Evolutionary conservation across 2,797 vertebrate species (phyloP), one percentile per base, ranked within the genome.

Genomic region (Urocyon cinereoargenteus): DNA sequence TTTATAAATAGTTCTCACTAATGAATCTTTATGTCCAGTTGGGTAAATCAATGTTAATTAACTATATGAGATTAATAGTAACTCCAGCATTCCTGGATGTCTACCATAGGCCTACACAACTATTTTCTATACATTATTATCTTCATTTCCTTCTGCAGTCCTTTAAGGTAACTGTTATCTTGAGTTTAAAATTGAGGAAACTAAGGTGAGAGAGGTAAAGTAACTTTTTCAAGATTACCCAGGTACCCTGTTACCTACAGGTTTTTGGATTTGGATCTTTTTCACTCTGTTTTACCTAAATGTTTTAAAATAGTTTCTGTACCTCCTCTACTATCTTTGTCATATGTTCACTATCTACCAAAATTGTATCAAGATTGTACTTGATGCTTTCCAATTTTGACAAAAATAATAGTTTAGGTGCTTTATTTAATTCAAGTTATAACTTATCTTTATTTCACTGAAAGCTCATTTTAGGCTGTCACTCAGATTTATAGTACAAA

Each of bases 391-490:
- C 26, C 11, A 92, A 26, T 14, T 72, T 36, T 22, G 26, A 78
- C 13, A 82, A 57, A 97, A 81, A 40, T n/a, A 21, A 51, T 40
- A 64, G 3, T 66, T 18, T 49, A 1, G 8, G 6, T 84, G 13
- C 3, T 68, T 1, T 57, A 12, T 19, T 62, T 40, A 61, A 45
- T n/a, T 82, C 12, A 57, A 81, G 6, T 57, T 86, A 28, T 86
- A 75, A 78, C 31, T 53, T 61, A 36, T 5, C 26, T 83, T 88
- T 64, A 86, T 79, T 94, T 94, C 57, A 79, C 19, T 81, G n/a
- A 92, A 92, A 78, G 2, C 6, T 28, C 49, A n/a, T 11, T 77
- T 77, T 83, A 88, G 40, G 19, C 15, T 87, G 9, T 36, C 72
- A 78, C 15, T 5, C 36, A 61, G 61, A 79, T 90, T 90, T 75